Evolutionary conservation across 2,113 vertebrate species (phyloP), one percentile per base, ranked within the genome.

Genomic region (Nesogale talazaci): DNA sequence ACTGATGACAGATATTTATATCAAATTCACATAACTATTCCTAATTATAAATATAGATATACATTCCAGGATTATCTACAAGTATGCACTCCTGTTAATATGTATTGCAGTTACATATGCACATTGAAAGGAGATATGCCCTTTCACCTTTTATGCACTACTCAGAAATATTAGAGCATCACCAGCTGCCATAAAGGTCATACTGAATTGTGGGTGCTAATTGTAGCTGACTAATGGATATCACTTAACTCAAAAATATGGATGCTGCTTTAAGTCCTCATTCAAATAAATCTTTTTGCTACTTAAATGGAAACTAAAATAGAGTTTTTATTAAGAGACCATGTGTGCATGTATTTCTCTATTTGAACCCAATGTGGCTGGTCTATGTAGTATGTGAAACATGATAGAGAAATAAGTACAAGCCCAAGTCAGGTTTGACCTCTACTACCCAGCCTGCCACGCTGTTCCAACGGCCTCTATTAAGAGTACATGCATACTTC

Each of bases 131-230:
- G 82, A 93, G 90, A 96, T 96, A 90, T 11, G 83, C 72, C 94
- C 90, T 95, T 83, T 97, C 94, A 89, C 95, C 95, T 97, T 94
- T 95, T 83, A 75, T 89, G 61, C 34, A 74, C 94, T 95, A 85
- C 83, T 95, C 84, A 93, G 95, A 97, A 96, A 42, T 92, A 94
- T 91, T 96, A 96, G 82, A 95, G 83, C 94, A 91, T 63, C 95
- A 83, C 93, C 95, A 97, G 94, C 95, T 97, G 93, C 94, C 93
- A 75, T 88, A 91, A 96, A 88, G 96, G 93, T 97, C 88, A 97
- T 85, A 89, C 78, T 93, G 91, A 63, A 86, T 86, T 91, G 94
- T 94, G 94, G 95, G 56, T 85, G 86, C 78, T 92, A 94, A 92
- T 83, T 78, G 88, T 69, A 86, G 92, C 0, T 94, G 88, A 94